Base-by-base conservation (phyloP, 2,888 invertebrate genomes). In the Timandra comae region DNA sequence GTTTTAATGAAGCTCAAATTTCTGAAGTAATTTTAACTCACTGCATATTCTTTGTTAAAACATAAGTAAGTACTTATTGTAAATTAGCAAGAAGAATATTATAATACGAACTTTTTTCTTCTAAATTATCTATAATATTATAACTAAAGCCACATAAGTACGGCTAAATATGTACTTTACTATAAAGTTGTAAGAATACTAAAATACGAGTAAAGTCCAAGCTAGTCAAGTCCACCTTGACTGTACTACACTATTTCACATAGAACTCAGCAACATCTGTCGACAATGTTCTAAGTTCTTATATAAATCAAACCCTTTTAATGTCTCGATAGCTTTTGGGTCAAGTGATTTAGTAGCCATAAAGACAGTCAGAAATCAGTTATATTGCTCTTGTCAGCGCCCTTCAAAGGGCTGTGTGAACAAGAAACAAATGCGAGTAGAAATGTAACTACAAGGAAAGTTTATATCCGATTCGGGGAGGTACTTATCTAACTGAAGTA, bases 281-380 rank as follows among this genome's bases (percentile, higher is more conserved):
- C 65, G 75, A 67, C 66, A 79, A 82, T 78, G 82, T 69, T 63
- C 79, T 62, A 80, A 82, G 70, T 82, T 82, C 56, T 58, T 57
- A 54, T 69, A 80, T 82, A 82, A 82, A 81, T 82, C 81, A 81
- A 71, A 79, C 80, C 80, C 81, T 77, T 80, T 82, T 81, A 81
- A 76, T 78, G 78, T 72, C 60, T 39, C 65, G 63, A 57, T 55
- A 52, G 63, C 74, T 71, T 76, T 67, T 48, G 77, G 80, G 79
- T 82, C 80, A 80, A 80, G 77, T 79, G 80, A 80, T 81, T 80
- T 80, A 80, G 71, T 43, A 35, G 61, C 68, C 69, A 74, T 80
- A 81, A 80, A 77, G 69, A 72, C 73, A 69, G 69, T 60, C 63
- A 62, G 65, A 61, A 67, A 65, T 68, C 66, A 63, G 64, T 63